These are phyloP conservation scores for Alectoris magna DNA, from an alignment of 2,797 vertebrate genomes.

Conservation along the genomic window DNA sequence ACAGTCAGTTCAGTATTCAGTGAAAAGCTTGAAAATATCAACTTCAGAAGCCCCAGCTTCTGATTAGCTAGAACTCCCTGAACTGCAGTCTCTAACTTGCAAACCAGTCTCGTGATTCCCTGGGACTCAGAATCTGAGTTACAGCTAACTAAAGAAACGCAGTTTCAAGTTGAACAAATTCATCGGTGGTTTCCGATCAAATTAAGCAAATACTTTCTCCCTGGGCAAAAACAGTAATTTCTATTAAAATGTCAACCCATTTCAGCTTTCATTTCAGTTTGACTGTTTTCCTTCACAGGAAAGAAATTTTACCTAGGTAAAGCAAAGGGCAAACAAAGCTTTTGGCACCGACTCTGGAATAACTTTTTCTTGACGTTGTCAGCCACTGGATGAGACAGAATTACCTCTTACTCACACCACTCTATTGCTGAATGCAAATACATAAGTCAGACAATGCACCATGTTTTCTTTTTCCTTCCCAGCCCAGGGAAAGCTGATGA, in stretches of 20 bases:
- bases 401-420: not conserved
- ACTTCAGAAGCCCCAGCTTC: not conserved
- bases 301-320: not conserved
- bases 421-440: not conserved
- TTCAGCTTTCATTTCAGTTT: not conserved
- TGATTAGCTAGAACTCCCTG: not conserved
- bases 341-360: not conserved
- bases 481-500: not conserved
- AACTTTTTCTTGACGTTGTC: not conserved
- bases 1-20: not conserved
- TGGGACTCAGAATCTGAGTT: not conserved
- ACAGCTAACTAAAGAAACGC: not conserved
- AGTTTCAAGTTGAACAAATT: not conserved
- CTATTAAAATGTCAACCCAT: not conserved
- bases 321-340: not conserved
- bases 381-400: not conserved
- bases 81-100: not conserved
- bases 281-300: not conserved
- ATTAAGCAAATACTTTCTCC: conserved; percentile 33
- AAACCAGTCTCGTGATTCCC: not conserved
- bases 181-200: not conserved
- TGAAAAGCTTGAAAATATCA: not conserved
- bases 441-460: not conserved
- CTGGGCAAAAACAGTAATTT: conserved; percentile 16
- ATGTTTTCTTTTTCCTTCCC: not conserved